phyloP scores from a whole-genome alignment of 2,888 invertebrate species.

The Arge pagana region DNA sequence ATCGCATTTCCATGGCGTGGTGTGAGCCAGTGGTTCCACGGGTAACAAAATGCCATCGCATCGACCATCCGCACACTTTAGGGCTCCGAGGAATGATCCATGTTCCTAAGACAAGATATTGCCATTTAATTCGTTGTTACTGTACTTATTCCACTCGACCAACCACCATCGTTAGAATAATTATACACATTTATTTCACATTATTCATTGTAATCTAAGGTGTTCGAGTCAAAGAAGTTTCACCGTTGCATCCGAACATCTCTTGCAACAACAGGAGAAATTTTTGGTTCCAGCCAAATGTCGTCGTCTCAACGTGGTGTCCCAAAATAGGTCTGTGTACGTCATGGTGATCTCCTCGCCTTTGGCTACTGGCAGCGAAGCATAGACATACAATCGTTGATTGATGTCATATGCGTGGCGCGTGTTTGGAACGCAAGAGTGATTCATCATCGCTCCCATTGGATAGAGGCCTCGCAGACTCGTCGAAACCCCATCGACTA shows the following conservation, averaged over 20 bases:
- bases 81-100: slow-evolving; percentile 64
- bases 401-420: slow-evolving; percentile 65
- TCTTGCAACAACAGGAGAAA: slow-evolving; percentile 68
- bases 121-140: slow-evolving; percentile 2
- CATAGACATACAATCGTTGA: slow-evolving; percentile 65
- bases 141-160: background rate
- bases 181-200: background rate
- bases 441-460: slow-evolving; percentile 71
- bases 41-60: slow-evolving; percentile 65
- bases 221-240: background rate
- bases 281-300: slow-evolving; percentile 71
- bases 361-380: slow-evolving; percentile 64
- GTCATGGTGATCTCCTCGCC: slow-evolving; percentile 70
- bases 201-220: background rate
- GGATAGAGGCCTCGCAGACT: slow-evolving; percentile 70
- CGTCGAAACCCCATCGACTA: slow-evolving; percentile 56
- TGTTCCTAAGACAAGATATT: slow-evolving; percentile 65
- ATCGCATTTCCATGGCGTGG: slow-evolving; percentile 66
- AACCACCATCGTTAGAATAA: background rate
- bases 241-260: slow-evolving; percentile 69
- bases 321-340: slow-evolving; percentile 72
- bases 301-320: slow-evolving; percentile 66
- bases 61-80: slow-evolving; percentile 62
- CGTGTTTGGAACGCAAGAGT: slow-evolving; percentile 71
- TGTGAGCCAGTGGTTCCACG: slow-evolving; percentile 61